phyloP scores from a whole-genome alignment of 2,113 vertebrate species.

The Thunnus maccoyii region DNA sequence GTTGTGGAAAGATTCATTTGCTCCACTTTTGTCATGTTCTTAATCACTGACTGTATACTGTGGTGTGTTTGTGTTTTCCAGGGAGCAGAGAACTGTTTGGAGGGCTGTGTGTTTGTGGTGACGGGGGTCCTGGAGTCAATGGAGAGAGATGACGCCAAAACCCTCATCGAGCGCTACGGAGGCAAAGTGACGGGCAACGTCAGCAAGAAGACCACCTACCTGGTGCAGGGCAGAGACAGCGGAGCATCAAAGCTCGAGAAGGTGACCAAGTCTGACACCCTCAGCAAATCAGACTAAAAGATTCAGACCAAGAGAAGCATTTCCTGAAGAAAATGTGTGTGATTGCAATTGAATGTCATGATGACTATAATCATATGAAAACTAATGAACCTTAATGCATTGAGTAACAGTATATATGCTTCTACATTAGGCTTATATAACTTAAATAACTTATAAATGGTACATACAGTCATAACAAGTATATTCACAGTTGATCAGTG shows the following conservation, averaged over 20 bases:
- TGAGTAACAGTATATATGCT: too few relatives aligned
- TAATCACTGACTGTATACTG: background rate
- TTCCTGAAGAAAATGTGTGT: too few relatives aligned
- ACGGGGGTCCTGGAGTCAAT: conserved; percentile 96
- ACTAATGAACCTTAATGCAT: too few relatives aligned
- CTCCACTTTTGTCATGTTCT: background rate
- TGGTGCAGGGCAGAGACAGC: conserved; percentile 94
- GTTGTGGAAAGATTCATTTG: background rate
- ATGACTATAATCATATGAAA: too few relatives aligned
- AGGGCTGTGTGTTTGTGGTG: conserved; percentile 95
- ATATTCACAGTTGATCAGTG: too few relatives aligned
- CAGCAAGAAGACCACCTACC: conserved; percentile 96
- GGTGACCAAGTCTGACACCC: conserved; percentile 73
- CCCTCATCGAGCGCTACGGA: conserved; percentile 94
- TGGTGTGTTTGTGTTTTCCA: conserved; percentile 73
- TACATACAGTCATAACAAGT: too few relatives aligned
- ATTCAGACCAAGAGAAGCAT: background rate
- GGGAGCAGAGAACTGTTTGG: conserved; percentile 98
- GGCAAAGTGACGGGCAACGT: conserved; percentile 97
- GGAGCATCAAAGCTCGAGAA: conserved; percentile 94
- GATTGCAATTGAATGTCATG: background rate
- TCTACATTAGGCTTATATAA: too few relatives aligned
- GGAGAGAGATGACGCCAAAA: conserved; percentile 94
- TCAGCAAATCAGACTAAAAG: background rate
- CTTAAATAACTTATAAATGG: too few relatives aligned